Percentiles rank a stretch among this genome's conserved stretches.
phyloP scores from a whole-genome alignment of 1,140 invertebrate genomes.

The Bombus soroeensis region DNA sequence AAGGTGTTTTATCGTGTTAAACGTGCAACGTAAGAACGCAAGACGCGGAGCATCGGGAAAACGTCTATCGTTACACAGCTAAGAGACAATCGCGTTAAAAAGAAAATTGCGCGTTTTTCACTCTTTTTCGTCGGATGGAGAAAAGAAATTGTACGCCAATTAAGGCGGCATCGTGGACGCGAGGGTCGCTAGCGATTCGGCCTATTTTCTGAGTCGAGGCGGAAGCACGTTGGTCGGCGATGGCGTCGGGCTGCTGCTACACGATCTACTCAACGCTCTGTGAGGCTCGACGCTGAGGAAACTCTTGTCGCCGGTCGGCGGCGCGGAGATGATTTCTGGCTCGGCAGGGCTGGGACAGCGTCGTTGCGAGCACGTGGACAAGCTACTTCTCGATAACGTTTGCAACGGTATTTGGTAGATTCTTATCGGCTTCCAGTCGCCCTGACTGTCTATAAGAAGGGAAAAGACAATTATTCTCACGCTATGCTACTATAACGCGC shows the following conservation, averaged over 20 bases:
- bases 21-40: no score
- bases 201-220: constrained; percentile 56
- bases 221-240: constrained; percentile 49
- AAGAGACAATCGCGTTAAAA: no score
- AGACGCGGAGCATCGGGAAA: no score
- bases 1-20: no score
- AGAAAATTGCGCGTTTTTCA: no score
- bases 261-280: constrained; percentile 80
- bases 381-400: constrained; percentile 73
- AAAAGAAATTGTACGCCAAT: no score
- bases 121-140: no score
- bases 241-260: constrained; percentile 83
- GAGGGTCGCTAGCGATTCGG: no score
- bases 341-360: constrained; percentile 72
- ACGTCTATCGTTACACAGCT: no score
- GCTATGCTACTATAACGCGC: no score
- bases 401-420: constrained; percentile 83
- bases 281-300: constrained; percentile 76
- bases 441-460: constrained; percentile 60
- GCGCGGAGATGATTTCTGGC: constrained; percentile 68
- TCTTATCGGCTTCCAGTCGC: constrained; percentile 81
- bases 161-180: no score
- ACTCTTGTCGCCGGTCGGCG: constrained; percentile 64
- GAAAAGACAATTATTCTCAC: neutral
- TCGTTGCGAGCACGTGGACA: constrained; percentile 67